Evolutionary conservation across 2,113 vertebrate species (phyloP).

Genomic region (Coptodon rendalli): DNA sequence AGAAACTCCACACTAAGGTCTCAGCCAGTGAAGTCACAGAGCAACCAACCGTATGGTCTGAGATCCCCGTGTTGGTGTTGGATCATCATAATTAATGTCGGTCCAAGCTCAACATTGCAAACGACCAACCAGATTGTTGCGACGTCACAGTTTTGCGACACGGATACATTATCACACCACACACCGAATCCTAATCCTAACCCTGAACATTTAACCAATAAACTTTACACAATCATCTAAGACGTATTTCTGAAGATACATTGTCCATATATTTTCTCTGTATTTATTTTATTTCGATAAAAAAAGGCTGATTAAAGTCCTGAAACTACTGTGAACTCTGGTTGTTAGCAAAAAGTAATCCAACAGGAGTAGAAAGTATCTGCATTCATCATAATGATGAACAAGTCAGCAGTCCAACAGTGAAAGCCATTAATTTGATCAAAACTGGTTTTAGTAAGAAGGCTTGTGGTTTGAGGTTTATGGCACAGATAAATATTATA

Average conservation of each 20-base stretch:
- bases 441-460: neutral
- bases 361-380: neutral
- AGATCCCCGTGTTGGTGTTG: neutral
- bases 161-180: accelerated
- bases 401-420: neutral
- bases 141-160: accelerated
- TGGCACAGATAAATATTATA: neutral
- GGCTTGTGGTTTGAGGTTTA: neutral
- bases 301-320: neutral
- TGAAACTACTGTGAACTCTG: neutral
- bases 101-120: neutral
- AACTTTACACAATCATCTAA: neutral
- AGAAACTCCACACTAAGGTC: neutral
- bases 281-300: neutral
- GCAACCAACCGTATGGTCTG: neutral
- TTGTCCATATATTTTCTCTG: neutral
- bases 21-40: neutral
- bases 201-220: neutral
- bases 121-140: neutral
- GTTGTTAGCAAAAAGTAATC: neutral
- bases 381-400: neutral
- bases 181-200: neutral
- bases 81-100: neutral
- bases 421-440: neutral
- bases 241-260: neutral